phyloP scores from a whole-genome alignment of 2,113 vertebrate genomes.

The Oryzias javanicus region DNA sequence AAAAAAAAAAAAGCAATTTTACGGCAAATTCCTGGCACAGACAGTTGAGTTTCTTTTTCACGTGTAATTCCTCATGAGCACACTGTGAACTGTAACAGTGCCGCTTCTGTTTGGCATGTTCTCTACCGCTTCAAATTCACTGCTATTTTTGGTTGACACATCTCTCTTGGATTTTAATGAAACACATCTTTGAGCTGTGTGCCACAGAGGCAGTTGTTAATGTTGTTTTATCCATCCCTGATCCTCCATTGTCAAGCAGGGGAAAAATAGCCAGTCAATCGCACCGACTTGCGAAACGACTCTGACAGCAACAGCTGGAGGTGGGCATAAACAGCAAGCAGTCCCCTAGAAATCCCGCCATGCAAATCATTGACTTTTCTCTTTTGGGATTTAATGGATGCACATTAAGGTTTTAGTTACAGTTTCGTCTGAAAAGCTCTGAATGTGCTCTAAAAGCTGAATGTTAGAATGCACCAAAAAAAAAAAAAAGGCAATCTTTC shows the following conservation, averaged over 20 bases:
- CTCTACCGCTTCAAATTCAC: conserved; percentile 27
- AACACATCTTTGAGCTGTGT: conserved; percentile 51
- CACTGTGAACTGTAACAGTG: conserved; percentile 14
- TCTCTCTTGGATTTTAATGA: conserved; percentile 49
- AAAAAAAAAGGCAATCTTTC: background rate
- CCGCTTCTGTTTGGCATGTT: conserved; percentile 27
- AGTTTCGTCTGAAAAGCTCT: background rate
- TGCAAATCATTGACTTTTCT: background rate
- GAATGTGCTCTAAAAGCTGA: conserved; percentile 2
- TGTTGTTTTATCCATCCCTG: conserved; percentile 41
- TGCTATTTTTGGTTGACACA: conserved; percentile 41
- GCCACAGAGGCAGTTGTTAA: conserved; percentile 31
- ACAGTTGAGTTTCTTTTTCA: conserved; percentile 8
- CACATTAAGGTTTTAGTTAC: conserved; percentile 1
- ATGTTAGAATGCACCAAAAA: background rate
- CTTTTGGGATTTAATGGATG: background rate
- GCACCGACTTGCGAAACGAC: conserved; percentile 7
- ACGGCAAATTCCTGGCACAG: background rate
- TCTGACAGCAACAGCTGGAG: conserved; percentile 15
- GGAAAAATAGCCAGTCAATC: conserved; percentile 25
- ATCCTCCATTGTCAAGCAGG: conserved; percentile 31
- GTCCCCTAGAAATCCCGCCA: background rate
- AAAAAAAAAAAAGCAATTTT: background rate
- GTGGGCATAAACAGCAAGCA: conserved; percentile 5
- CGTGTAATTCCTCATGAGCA: conserved; percentile 1